Percentiles rank a stretch among this genome's conserved stretches.
Conservation (phyloP, 2,113 vertebrate genomes). For the Solea solea region DNA sequence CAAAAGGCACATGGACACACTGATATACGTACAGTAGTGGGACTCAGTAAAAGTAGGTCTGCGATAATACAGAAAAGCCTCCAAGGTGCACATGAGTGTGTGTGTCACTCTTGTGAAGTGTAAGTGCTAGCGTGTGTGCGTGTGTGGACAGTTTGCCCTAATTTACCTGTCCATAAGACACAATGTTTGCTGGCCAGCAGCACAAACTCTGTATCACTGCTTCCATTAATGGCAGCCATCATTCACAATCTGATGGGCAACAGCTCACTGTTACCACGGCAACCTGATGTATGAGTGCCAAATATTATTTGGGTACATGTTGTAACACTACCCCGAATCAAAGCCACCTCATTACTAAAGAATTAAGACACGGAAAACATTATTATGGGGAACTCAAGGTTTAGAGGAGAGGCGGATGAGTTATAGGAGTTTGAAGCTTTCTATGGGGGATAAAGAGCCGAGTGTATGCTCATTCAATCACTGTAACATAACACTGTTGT, state of each 20-base stretch:
- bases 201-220: slow-evolving; percentile 29
- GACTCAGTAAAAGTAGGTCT: slow-evolving; percentile 58
- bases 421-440: background rate
- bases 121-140: slow-evolving; percentile 1
- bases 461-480: no score
- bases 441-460: no score
- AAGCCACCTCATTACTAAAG: slow-evolving; percentile 9
- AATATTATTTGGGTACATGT: slow-evolving; percentile 45
- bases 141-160: slow-evolving; percentile 16
- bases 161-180: slow-evolving; percentile 72
- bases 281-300: slow-evolving; percentile 34
- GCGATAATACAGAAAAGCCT: slow-evolving; percentile 50
- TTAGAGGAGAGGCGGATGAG: background rate
- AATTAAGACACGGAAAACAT: slow-evolving; percentile 4
- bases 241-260: slow-evolving; percentile 64
- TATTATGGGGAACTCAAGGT: background rate
- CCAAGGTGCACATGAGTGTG: slow-evolving; percentile 24
- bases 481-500: no score
- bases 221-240: slow-evolving; percentile 58
- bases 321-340: slow-evolving; percentile 18
- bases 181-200: slow-evolving; percentile 42
- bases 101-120: slow-evolving; percentile 13
- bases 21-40: slow-evolving; percentile 46
- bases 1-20: background rate
- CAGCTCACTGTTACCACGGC: slow-evolving; percentile 34